Base-by-base conservation (phyloP, 1,140 invertebrate species). In the Drosophila kurseongensis region DNA sequence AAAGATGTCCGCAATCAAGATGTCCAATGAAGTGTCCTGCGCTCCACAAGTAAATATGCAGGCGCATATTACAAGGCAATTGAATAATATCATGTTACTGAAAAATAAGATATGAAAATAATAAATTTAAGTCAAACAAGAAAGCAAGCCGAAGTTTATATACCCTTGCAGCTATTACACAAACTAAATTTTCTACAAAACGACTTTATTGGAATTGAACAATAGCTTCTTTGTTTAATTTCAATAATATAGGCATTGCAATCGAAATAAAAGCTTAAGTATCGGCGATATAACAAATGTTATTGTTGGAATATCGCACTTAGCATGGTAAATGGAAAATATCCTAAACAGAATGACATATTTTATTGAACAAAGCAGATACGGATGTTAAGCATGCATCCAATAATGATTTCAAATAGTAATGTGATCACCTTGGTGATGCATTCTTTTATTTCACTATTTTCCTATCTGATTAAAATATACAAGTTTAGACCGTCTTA, bases 1-100 rank as follows among this genome's bases (percentile, higher is more conserved):
- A 13, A 89, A 89, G 51, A 89, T 84, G 40, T 89, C 78, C 6
- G 73, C 45, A 52, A 89, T 90, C 18, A 89, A 48, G 23, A 75
- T 76, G 23, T 89, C 80, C 18, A 89, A 65, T 0, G 84, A 78
- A 12, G 68, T 60, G 23, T 79, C 80, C 40, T 78, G 74, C 7
- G 58, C 58, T 29, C 57, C 7, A 32, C 76, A 63, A 79, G 13
- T 14, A 6, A 45, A 63, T 47, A 68, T 51, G 23, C 62, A 52
- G 36, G 40, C 48, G 52, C 75, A 63, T 42, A 85, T 48, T 47
- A 88, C 8, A 29, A 82, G 50, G 38, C 18, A 45, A 29, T 66
- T 62, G 12, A 63, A 1, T 36, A 42, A 41, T 61, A 73, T 75
- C 71, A 58, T 79, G 4, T 48, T 55, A 18, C 79, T 78, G 6